Evolutionary conservation across 2,888 invertebrate genomes (phyloP).

Genomic region (Callosobruchus maculatus): DNA sequence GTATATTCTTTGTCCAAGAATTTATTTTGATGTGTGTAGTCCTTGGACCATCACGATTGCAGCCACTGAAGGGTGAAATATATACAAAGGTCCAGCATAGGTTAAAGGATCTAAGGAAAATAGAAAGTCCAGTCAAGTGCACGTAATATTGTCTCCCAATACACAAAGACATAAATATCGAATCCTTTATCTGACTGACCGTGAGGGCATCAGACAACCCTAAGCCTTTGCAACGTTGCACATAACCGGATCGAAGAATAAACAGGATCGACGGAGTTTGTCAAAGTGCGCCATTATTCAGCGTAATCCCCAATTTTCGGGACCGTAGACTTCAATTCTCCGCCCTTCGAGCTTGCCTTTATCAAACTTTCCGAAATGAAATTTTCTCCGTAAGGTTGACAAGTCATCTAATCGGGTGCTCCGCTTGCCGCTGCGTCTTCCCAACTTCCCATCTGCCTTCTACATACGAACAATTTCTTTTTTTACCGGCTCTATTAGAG

Average conservation of each 20-base stretch:
- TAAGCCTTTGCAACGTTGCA: background rate
- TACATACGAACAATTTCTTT: slow-evolving; percentile 45
- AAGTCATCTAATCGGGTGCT: slow-evolving; percentile 55
- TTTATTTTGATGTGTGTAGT: too few relatives aligned
- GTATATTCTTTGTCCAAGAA: too few relatives aligned
- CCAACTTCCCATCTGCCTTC: slow-evolving; percentile 21
- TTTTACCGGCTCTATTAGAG: slow-evolving; percentile 19
- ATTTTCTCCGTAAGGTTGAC: slow-evolving; percentile 56
- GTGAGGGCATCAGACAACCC: background rate
- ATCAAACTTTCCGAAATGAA: slow-evolving; percentile 58
- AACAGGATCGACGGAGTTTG: slow-evolving; percentile 27
- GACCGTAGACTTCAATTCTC: slow-evolving; percentile 51
- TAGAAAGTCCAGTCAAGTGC: background rate
- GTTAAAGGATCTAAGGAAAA: background rate
- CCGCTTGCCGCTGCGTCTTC: slow-evolving; percentile 29
- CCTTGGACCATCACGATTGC: too few relatives aligned
- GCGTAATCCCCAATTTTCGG: slow-evolving; percentile 39
- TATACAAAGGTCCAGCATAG: background rate
- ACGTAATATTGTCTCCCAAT: background rate
- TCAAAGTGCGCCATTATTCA: slow-evolving; percentile 41
- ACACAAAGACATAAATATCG: background rate
- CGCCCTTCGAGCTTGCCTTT: slow-evolving; percentile 50
- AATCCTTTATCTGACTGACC: background rate
- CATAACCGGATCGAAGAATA: background rate
- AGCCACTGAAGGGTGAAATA: too few relatives aligned